phyloP scores from a whole-genome alignment of 2,113 vertebrate species.

The Albula goreensis region DNA sequence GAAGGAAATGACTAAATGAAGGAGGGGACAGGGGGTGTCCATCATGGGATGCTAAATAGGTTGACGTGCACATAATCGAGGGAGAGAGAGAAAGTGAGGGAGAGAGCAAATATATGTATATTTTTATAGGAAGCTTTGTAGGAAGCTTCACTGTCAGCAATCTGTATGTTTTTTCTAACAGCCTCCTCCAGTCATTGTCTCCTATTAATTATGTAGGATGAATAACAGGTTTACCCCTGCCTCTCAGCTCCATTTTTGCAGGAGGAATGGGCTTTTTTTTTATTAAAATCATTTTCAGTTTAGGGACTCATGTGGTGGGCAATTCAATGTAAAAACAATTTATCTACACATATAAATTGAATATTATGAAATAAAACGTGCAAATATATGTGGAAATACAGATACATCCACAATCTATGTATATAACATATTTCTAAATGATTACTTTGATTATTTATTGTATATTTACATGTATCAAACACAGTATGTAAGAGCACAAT shows the following conservation, averaged over 20 bases:
- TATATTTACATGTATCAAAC: too few relatives aligned
- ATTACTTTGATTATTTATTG: too few relatives aligned
- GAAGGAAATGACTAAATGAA: background rate
- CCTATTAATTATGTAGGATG: background rate
- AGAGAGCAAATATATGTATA: slow-evolving; percentile 14
- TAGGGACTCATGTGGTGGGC: background rate
- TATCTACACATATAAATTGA: background rate
- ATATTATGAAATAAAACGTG: background rate
- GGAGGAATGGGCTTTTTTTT: background rate
- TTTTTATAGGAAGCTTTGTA: background rate
- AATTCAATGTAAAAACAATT: background rate
- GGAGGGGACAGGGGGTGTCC: background rate
- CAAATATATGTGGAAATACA: too few relatives aligned
- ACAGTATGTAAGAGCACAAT: too few relatives aligned
- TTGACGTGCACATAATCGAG: slow-evolving; percentile 22
- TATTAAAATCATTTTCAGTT: background rate
- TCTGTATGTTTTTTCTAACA: background rate
- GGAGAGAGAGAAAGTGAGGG: slow-evolving; percentile 39
- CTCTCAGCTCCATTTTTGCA: background rate
- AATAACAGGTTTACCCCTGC: background rate
- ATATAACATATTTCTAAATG: too few relatives aligned
- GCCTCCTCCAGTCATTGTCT: background rate
- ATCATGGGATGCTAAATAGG: background rate
- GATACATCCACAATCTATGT: too few relatives aligned
- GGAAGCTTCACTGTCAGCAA: background rate